phyloP scores from a whole-genome alignment of 2,113 vertebrate species.

The Melanotaenia duboulayi region DNA sequence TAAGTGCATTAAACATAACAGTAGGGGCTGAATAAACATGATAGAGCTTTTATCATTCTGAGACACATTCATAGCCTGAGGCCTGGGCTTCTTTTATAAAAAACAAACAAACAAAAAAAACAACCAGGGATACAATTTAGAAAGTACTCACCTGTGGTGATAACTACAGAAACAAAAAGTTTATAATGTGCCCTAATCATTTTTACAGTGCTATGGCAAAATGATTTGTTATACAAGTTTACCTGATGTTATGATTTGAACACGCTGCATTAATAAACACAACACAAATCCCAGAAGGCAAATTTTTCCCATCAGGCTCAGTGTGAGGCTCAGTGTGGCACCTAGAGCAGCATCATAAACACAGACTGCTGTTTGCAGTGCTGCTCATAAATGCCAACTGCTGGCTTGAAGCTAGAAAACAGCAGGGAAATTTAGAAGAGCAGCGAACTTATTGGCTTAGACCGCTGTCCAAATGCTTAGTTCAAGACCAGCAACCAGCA shows the following conservation, averaged over 20 bases:
- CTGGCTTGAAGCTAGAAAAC: not conserved
- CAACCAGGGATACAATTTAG: not conserved
- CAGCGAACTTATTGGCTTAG: too few relatives aligned
- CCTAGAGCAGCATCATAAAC: too few relatives aligned
- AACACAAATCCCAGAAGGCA: not conserved
- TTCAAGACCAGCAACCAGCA: too few relatives aligned
- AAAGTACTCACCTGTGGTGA: conserved; percentile 4
- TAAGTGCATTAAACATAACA: conserved; percentile 12
- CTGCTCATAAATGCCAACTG: not conserved
- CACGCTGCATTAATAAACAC: too few relatives aligned
- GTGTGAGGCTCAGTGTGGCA: not conserved
- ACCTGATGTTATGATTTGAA: too few relatives aligned
- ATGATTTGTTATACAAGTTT: not conserved
- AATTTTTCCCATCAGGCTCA: not conserved
- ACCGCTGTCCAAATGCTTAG: too few relatives aligned
- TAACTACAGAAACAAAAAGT: not conserved
- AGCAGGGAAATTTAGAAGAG: too few relatives aligned
- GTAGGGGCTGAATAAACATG: conserved; percentile 5
- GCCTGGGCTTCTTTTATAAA: conserved; percentile 1
- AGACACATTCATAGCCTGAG: conserved; percentile 3
- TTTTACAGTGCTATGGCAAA: not conserved
- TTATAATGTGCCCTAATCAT: not conserved
- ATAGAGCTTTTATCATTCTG: not conserved
- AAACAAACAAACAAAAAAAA: not conserved
- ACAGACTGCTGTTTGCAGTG: not conserved